Evolutionary conservation across 2,888 invertebrate genomes (phyloP).

Genomic region (Hipparchia semele): DNA sequence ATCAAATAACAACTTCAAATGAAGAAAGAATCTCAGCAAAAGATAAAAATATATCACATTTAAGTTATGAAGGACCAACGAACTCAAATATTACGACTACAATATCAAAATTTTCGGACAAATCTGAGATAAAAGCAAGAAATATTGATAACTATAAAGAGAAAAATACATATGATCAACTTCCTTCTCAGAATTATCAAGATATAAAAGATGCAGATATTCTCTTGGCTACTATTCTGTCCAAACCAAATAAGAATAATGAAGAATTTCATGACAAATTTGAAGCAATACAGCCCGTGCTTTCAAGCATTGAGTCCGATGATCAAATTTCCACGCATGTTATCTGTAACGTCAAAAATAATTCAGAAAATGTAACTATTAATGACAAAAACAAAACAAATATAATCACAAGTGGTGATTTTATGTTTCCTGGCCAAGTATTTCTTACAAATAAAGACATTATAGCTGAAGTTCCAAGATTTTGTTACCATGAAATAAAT

Average conservation of each 20-base stretch:
- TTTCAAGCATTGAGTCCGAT: background rate
- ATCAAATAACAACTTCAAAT: background rate
- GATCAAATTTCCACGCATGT: background rate
- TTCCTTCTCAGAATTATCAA: conserved; percentile 42
- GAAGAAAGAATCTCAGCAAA: background rate
- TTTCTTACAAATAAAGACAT: background rate
- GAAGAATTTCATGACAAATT: background rate
- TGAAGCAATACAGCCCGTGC: background rate
- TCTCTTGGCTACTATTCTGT: conserved; percentile 38
- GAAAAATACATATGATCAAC: background rate
- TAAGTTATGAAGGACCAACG: background rate
- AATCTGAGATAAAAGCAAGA: background rate
- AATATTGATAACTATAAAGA: background rate
- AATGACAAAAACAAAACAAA: background rate
- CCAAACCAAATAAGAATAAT: background rate
- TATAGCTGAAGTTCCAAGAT: conserved; percentile 31
- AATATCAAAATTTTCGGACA: background rate
- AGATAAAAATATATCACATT: background rate
- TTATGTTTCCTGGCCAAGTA: background rate
- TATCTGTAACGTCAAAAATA: background rate
- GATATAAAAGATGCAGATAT: conserved; percentile 46
- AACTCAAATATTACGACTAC: background rate
- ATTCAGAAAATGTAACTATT: background rate
- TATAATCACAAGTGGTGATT: background rate
- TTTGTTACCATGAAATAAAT: conserved; percentile 38